Evolutionary conservation across 2,113 vertebrate genomes (phyloP), one percentile per base, ranked within the genome.

Genomic region (Saiga tatarica): DNA sequence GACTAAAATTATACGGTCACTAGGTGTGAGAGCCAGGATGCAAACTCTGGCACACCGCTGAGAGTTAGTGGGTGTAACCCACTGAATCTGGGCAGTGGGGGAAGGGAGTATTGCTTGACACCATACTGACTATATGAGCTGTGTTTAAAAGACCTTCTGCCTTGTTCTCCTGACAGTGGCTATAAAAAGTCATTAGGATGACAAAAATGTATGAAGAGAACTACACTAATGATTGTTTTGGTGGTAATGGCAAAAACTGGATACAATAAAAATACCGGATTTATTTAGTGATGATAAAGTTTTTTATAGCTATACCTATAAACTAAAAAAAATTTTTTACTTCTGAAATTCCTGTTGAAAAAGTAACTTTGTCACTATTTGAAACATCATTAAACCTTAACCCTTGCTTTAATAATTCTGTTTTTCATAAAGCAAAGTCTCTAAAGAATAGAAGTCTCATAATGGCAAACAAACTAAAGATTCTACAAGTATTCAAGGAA

Each of bases 301-400:
- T 97, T 59, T 97, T 84, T 67, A 36, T 4, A 76, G 15, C 7
- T 59, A n/a, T 30, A 25, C 1, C 1, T 84, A 57, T 2, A n/a
- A 91, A 25, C 42, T 55, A 79, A 42, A 92, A 36, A 14, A 87
- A 2, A 0, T 26, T 67, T 47, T 74, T 57, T 62, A 88, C 39
- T 87, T 87, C 52, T 12, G 36, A 55, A 87, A 94, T 28, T 53
- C 36, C 21, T 62, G 42, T 74, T 83, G 52, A 88, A 81, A 96
- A 95, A 47, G 21, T 9, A 39, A 64, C n/a, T 25, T 6, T 87
- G 60, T 78, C 17, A 84, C 17, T 26, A 6, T 59, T 52, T 50
- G 45, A 87, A 96, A 86, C 47, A 19, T 21, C 25, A 88, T 3
- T 42, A 53, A 79, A 36, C 1, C n/a, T 83, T 62, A 67, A 62